Conservation (phyloP, 1,140 invertebrate genomes). For the Stratiolaelaps scimitus region DNA sequence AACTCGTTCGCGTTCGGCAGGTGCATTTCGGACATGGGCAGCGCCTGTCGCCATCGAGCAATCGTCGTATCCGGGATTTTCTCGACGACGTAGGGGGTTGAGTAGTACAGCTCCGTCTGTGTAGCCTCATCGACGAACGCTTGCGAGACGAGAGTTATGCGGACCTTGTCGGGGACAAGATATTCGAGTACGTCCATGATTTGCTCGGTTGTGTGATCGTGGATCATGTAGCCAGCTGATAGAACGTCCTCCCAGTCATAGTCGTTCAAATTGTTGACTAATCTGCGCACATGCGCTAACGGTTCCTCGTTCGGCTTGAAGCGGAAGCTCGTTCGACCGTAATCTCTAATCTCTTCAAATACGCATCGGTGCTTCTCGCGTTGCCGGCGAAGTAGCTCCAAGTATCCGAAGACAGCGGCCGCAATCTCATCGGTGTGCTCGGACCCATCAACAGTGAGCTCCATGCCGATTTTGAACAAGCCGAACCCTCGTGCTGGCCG, state of each 20-base stretch:
- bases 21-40: constrained; percentile 52
- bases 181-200: constrained; percentile 57
- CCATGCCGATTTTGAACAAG: constrained; percentile 74
- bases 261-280: constrained; percentile 63
- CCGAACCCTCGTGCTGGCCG: constrained; percentile 65
- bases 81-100: constrained; percentile 65
- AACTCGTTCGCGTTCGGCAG: constrained; percentile 80
- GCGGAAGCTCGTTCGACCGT: constrained; percentile 64
- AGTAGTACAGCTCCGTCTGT: constrained; percentile 69
- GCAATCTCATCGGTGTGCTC: constrained; percentile 71
- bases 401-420: constrained; percentile 70
- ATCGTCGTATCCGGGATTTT: constrained; percentile 53
- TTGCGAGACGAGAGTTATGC: constrained; percentile 60
- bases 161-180: constrained; percentile 64
- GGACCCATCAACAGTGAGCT: constrained; percentile 81
- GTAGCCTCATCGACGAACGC: constrained; percentile 50
- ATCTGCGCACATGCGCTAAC: constrained; percentile 51
- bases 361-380: constrained; percentile 74
- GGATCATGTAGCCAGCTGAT: constrained; percentile 56
- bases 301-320: constrained; percentile 82
- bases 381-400: constrained; percentile 61
- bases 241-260: constrained; percentile 78
- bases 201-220: constrained; percentile 71
- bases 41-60: constrained; percentile 57
- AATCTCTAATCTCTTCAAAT: constrained; percentile 69